Evolutionary conservation across 2,113 vertebrate genomes (phyloP), one percentile per base, ranked within the genome.

Genomic region (Galeopterus variegatus): DNA sequence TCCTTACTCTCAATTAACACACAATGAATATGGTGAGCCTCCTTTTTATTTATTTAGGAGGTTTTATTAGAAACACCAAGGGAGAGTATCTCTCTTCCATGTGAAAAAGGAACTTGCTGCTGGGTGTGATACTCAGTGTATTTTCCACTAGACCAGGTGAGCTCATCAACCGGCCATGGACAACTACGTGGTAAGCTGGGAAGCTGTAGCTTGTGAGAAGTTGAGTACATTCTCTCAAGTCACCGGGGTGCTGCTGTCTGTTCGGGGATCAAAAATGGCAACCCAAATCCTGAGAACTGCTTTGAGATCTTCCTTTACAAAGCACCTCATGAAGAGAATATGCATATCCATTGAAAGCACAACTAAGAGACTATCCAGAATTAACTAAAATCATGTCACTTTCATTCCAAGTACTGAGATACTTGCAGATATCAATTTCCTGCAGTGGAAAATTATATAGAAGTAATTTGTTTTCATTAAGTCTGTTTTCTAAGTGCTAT

Each of bases 391-490:
- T 48, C 89, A n/a, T 26, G 23, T 15, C 54, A 65, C 0, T 0
- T 23, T 65, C 48, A 18, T n/a, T 86, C 48, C 79, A 80, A 82
- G 17, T 45, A 50, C 62, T 26, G 33, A 79, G 33, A 54, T 52
- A 79, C 54, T 67, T 45, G 6, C 70, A 79, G 62, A 82, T 80
- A 62, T 15, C 45, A 60, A 65, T 1, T 11, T 83, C 82, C 86
- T 79, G 18, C 21, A 14, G 62, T 26, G 11, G 48, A n/a, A 94
- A 90, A 60, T 88, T 45, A 72, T 24, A 76, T 4, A 87, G 80
- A 67, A 91, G 88, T 65, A 67, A 88, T 94, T 83, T 80, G 23
- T 96, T 96, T 95, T 91, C 81, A 91, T 88, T 90, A 92, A 41
- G 82, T 41, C 91, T 52, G 56, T 90, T 96, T 93, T 85, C 79